Evolutionary conservation across 2,113 vertebrate species (phyloP), one percentile per base, ranked within the genome.

Genomic region (Setophaga kirtlandii): DNA sequence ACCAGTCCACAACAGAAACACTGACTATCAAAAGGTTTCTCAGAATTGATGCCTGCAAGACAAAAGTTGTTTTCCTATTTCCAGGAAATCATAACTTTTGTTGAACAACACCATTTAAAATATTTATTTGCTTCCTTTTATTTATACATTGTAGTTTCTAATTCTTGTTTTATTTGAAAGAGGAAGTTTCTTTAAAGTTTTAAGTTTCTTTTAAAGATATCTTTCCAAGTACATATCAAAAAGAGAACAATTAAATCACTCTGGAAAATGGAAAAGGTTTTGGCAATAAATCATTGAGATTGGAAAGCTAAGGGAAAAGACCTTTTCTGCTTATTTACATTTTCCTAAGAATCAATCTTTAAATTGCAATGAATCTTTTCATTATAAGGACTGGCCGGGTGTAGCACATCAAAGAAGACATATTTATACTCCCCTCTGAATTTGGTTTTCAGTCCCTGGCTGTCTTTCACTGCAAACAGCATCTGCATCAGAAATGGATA

Each of bases 311-410:
- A 76, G 46, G 50, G 49, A 65, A 85, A 93, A 91, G 60, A 90
- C 28, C 64, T 93, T 87, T 92, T 60, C 47, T 75, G 60, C 55
- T 77, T 91, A 80, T 93, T 96, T 96, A 90, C n/a, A 88, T 92
- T 90, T 90, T 49, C 52, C 49, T 83, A 81, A 86, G 84, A 86
- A 92, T 92, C 60, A 86, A 3, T 94, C 87, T 86, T 86, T 44
- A 83, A 22, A 74, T 93, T 83, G 41, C 31, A 90, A 63, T 49
- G 47, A 81, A 83, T 88, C 49, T 90, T 90, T 74, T 83, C 87
- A 83, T 80, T 83, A 44, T 56, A 74, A 47, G 46, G 44, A 15
- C 53, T 92, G n/a, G 31, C 28, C 41, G 78, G 53, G 53, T 84
- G 65, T 71, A 82, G 35, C 65, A 75, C 28, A 68, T 87, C 56